Base-by-base conservation (phyloP, 2,888 invertebrate genomes). In the Caenorhabditis macrosperma region DNA sequence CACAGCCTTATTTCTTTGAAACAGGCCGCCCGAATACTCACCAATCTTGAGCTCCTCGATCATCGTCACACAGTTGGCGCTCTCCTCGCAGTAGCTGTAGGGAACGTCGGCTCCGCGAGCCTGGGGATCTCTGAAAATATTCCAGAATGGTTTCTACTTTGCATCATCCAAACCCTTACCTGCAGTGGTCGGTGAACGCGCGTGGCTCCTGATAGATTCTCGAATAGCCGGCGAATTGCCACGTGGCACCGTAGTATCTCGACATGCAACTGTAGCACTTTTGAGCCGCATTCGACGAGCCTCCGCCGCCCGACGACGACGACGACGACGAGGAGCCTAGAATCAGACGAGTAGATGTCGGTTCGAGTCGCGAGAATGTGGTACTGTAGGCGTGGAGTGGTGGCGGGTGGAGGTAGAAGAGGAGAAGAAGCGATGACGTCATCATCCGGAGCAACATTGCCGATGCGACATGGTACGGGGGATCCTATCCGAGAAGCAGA, bases 241-340 rank as follows among this genome's bases (percentile, higher is more conserved):
- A 88, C 50, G 87, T 88, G 17, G 85, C 85, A 28, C 88, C 88
- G 63, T 88, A 88, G 67, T 88, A 88, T 15, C 88, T 72, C 3
- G 88, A 88, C 88, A 88, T 88, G 75, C 88, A 88, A 64, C 86
- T 86, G 72, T 84, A 88, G 72, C 88, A 88, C 33, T 78, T 78
- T 46, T 81, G 74, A 44, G 69, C 33, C 5, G 61, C 54, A 44
- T n/a, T 17, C 41, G 61, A 33, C 0, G 66, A 44, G 0, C 48
- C 48, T 1, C 33, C 33, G 12, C 20, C 15, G 3, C 48, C 48
- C 4, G 68, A 20, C 10, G 57, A 67, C n/a, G n/a, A 20, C 12
- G 4, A 15, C 26, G 7, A 7, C 17, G 6, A 20, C 20, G 66
- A 61, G 0, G 71, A 71, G 74, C 64, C 64, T 64, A 64, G 59